These are phyloP conservation scores for Teleiodes luculella DNA, from an alignment of 2,888 invertebrate genomes.

Conservation along the genomic window DNA sequence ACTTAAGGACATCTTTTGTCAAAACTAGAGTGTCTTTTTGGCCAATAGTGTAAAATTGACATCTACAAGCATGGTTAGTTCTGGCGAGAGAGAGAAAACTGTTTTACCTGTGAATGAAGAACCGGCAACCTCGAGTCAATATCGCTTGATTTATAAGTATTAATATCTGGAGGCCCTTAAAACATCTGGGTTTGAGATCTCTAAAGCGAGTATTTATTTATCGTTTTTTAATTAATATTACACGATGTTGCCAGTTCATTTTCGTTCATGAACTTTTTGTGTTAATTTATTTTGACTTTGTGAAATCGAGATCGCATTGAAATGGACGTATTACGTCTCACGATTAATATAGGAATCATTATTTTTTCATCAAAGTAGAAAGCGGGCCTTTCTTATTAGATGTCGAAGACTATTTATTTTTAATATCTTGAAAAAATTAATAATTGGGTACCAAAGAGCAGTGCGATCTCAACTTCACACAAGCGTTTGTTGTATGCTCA, in stretches of 20 bases:
- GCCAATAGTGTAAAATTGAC: too few species aligned
- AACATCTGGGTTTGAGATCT: neutral
- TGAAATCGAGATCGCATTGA: neutral
- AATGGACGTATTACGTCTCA: neutral
- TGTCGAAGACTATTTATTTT: slow-evolving; percentile 5
- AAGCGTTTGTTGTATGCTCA: slow-evolving; percentile 30
- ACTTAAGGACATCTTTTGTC: too few species aligned
- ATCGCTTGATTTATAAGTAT: neutral
- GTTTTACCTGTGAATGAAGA: neutral
- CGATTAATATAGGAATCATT: neutral
- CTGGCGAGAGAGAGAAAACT: neutral
- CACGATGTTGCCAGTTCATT: slow-evolving; percentile 9
- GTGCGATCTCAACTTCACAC: slow-evolving; percentile 32
- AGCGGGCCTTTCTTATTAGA: slow-evolving; percentile 5
- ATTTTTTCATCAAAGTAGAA: neutral
- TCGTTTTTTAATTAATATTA: neutral
- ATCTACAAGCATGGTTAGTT: too few species aligned
- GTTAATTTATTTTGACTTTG: slow-evolving; percentile 1
- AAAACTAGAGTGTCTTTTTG: too few species aligned
- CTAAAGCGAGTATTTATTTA: neutral
- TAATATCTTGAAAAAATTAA: neutral
- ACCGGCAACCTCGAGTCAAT: neutral
- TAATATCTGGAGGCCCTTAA: neutral
- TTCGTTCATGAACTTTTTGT: slow-evolving; percentile 2
- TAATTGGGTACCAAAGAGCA: slow-evolving; percentile 17